Evolutionary conservation across 2,113 vertebrate species (phyloP).

Genomic region (Nothobranchius kuhntae): DNA sequence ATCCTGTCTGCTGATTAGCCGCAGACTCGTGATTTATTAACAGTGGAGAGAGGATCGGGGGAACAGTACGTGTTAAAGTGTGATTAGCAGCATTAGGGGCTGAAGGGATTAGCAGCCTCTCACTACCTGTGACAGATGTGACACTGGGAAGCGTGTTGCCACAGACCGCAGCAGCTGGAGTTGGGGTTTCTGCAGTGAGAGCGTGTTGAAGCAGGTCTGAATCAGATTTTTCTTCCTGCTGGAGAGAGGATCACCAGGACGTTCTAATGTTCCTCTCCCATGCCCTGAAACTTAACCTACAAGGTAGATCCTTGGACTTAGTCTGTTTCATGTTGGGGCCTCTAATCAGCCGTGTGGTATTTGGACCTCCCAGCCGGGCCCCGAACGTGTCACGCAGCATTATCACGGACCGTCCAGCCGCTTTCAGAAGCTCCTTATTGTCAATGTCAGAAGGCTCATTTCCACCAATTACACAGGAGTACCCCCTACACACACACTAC

Average conservation of each 20-base stretch:
- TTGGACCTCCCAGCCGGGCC: conserved; percentile 72
- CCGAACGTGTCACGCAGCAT: conserved; percentile 57
- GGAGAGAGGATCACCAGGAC: conserved; percentile 21
- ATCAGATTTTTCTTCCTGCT: conserved; percentile 19
- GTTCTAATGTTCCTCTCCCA: conserved; percentile 67
- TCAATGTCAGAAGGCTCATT: conserved; percentile 74
- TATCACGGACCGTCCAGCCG: conserved; percentile 41
- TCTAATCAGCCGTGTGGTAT: conserved; percentile 77
- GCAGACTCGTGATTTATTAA: conserved; percentile 23
- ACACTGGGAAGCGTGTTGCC: conserved; percentile 23
- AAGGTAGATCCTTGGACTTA: conserved; percentile 64
- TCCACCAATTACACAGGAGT: conserved; percentile 67
- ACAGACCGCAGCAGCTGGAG: conserved; percentile 12
- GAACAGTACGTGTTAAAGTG: not conserved
- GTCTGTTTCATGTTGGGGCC: conserved; percentile 72
- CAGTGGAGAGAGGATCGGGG: not conserved
- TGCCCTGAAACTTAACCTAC: conserved; percentile 66
- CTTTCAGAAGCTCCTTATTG: conserved; percentile 70
- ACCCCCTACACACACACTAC: conserved; percentile 1
- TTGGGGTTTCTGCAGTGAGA: not conserved
- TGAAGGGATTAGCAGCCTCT: conserved; percentile 9
- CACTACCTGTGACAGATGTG: conserved; percentile 17
- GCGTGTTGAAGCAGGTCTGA: conserved; percentile 34
- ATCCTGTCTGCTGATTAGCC: conserved; percentile 19
- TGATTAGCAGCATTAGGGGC: not conserved